These are phyloP conservation scores for Bombus polaris DNA, from an alignment of 1,140 invertebrate species.

Conservation along the genomic window DNA sequence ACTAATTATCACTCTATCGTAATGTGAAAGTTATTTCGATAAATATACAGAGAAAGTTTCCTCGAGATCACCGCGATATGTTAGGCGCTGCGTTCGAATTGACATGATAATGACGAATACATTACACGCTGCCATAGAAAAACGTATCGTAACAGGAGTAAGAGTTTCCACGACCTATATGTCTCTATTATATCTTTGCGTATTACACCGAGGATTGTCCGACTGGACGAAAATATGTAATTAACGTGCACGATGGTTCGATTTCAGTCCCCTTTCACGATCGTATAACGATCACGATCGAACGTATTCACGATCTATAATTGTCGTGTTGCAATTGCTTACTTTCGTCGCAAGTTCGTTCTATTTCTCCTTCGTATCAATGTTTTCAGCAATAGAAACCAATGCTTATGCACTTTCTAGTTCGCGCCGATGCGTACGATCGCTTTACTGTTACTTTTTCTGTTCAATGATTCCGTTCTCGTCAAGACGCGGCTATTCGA, in stretches of 20 bases:
- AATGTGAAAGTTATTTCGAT: constrained; percentile 41
- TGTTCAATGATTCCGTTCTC: constrained; percentile 32
- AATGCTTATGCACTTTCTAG: constrained; percentile 74
- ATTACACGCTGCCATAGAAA: neutral
- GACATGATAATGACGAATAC: constrained; percentile 33
- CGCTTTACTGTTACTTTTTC: constrained; percentile 52
- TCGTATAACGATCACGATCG: neutral
- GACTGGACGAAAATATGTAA: constrained; percentile 37
- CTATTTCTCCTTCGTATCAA: constrained; percentile 60
- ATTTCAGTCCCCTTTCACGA: constrained; percentile 51
- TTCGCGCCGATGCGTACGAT: constrained; percentile 55
- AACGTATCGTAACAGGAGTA: neutral
- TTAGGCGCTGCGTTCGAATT: constrained; percentile 10
- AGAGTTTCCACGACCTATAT: constrained; percentile 9
- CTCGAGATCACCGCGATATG: neutral
- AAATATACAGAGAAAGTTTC: constrained; percentile 33
- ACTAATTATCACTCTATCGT: neutral
- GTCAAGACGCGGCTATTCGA: neutral
- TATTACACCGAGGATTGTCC: neutral
- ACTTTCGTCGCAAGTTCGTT: constrained; percentile 72
- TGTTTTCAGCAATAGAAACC: constrained; percentile 47
- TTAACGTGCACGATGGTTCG: constrained; percentile 19
- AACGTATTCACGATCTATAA: neutral
- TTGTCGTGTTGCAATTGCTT: constrained; percentile 59
- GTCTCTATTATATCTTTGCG: neutral